Base-by-base conservation (phyloP, 2,888 invertebrate species). In the Thereva nobilitata region DNA sequence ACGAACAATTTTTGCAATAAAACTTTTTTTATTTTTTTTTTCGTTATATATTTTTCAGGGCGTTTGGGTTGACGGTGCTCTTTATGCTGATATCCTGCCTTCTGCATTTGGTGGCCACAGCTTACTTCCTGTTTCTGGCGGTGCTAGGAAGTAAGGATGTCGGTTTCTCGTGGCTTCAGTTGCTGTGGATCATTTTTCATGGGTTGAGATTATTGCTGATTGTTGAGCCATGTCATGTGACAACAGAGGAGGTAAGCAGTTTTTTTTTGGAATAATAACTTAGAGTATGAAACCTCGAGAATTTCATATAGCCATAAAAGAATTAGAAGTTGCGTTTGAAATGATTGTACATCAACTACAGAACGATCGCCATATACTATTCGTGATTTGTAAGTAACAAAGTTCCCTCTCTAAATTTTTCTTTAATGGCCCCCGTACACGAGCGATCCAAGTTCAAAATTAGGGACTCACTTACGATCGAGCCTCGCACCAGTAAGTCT, bases 61-160 rank as follows among this genome's bases (percentile, higher is more conserved):
- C 83, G 4, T 84, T 80, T 68, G 85, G 85, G 1, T 70, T 82
- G 1, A 79, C 82, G 0, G 76, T 84, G 52, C 73, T 85, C 1
- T 77, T 80, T 1, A 82, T 84, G 38, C 75, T 84, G 23, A 77
- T 83, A 3, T 84, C 84, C 1, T 85, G 84, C 55, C 75, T 85
- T 4, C 75, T 86, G 55, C 86, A 86, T 71, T 72, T 86, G 47
- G 83, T 85, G 12, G 84, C 85, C 55, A 85, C 85, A 0, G 82
- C 84, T 0, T 86, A 85, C 71, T 84, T 85, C 72, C 73, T 85
- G 0, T 82, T 85, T 68, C 73, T 82, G 68, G 83, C 83, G 72
- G 74, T 82, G 41, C 74, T 79, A 6, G 79, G 76, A 37, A 80
- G 78, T 64, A 80, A 76, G 45, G 80, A 82, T 66, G 76, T 77